phyloP scores from a whole-genome alignment of 2,113 vertebrate genomes.

The Rana temporaria region DNA sequence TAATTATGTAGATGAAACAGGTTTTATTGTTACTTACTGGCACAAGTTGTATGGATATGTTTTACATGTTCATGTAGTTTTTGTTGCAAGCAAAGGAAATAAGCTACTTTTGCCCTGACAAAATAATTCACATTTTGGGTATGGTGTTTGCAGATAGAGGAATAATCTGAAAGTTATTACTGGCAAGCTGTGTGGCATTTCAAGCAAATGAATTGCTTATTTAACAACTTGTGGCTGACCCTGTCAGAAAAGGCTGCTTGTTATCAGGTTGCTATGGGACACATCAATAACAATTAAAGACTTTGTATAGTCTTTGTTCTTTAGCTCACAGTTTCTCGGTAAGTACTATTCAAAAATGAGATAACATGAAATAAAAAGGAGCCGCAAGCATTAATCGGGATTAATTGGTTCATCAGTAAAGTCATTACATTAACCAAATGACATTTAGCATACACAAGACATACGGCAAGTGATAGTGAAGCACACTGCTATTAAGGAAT shows the following conservation, averaged over 20 bases:
- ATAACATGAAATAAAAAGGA: slow-evolving; percentile 19
- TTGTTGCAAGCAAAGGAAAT: no score
- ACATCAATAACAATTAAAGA: slow-evolving; percentile 50
- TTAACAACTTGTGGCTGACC: slow-evolving; percentile 19
- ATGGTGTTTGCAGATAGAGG: background rate
- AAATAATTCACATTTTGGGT: background rate
- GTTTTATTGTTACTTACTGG: no score
- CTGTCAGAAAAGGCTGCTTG: slow-evolving; percentile 27
- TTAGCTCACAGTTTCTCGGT: background rate
- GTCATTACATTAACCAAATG: slow-evolving; percentile 19
- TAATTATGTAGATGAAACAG: no score
- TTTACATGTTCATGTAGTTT: no score
- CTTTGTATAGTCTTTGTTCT: slow-evolving; percentile 11
- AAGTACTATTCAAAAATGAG: slow-evolving; percentile 6
- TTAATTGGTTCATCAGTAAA: slow-evolving; percentile 35
- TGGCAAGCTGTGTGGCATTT: background rate
- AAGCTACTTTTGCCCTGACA: background rate
- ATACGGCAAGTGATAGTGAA: slow-evolving; percentile 1
- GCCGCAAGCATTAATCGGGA: slow-evolving; percentile 30
- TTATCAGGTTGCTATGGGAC: slow-evolving; percentile 49
- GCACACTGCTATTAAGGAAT: background rate
- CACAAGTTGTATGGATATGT: no score
- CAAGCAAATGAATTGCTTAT: slow-evolving; percentile 23
- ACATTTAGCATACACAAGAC: background rate
- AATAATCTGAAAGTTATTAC: background rate